Base-by-base conservation (phyloP, 2,888 invertebrate species). In the Pristionchus fissidentatus region DNA sequence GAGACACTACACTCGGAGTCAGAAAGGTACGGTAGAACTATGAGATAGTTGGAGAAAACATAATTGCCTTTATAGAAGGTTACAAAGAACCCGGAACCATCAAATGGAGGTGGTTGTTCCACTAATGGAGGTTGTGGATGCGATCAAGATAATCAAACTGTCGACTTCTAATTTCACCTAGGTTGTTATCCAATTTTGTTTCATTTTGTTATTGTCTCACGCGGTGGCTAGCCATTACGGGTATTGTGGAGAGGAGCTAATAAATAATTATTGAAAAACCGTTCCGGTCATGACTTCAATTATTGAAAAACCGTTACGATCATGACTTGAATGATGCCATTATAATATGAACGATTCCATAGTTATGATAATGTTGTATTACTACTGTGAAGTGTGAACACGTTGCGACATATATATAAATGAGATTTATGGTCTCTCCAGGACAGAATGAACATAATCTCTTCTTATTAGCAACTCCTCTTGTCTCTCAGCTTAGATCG, bases 1-100 rank as follows among this genome's bases (percentile, higher is more conserved):
- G 98, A 1, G 93, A 97, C 75, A 97, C 98, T 0, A 95, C 95
- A 93, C 94, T 97, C 75, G 97, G 96, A n/a, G 95, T 97, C 32
- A 83, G 75, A 22, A 90, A 89, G 83, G 82, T 82, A 66, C 38
- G n/a, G 8, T 41, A 1, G 8, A 3, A 26, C 22, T 10, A 3
- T 32, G n/a, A n/a, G n/a, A n/a, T n/a, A 38, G n/a, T 38, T 3
- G 32, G 1, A 22, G 52, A 4, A n/a, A n/a, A 32, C 35, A 1
- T 62, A 26, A 22, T 62, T 62, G n/a, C 38, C 22, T 35, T 43
- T 80, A 3, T 46, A 80, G 80, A 80, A 80, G 60, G 32, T 4
- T 5, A 41, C 15, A 29, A 49, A 46, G 55, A 80, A 41, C 8
- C 1, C 13, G 3, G 66, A 66, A n/a, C 3, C 41, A 15, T 32